Evolutionary conservation across 2,888 invertebrate genomes (phyloP).

Genomic region (Oxycera nigricornis): DNA sequence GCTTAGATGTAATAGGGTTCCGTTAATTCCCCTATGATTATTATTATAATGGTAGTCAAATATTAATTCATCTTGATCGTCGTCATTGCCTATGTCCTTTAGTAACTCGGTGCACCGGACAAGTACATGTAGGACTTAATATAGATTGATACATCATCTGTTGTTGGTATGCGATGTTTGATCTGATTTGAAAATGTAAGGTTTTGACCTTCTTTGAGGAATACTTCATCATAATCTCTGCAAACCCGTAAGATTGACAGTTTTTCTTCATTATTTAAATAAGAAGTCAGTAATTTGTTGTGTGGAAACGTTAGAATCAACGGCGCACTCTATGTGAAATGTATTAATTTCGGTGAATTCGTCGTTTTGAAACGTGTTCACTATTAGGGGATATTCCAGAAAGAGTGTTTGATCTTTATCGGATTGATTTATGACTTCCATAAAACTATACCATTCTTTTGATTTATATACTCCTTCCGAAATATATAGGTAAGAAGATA

Average conservation of each 20-base stretch:
- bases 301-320: no score
- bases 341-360: background rate
- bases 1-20: no score
- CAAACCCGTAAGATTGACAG: background rate
- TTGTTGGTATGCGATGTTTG: background rate
- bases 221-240: conserved; percentile 15
- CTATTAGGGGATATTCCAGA: conserved; percentile 18
- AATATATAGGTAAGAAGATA: background rate
- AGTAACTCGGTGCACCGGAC: no score
- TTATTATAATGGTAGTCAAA: no score
- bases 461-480: background rate
- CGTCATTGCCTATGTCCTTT: no score
- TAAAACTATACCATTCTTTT: background rate
- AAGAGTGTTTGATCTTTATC: background rate
- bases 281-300: no score
- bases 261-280: background rate
- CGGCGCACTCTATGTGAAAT: no score
- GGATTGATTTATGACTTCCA: conserved; percentile 1
- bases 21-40: no score
- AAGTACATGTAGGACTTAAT: background rate
- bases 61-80: no score
- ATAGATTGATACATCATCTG: background rate
- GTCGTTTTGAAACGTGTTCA: background rate
- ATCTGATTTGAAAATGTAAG: background rate
- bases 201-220: conserved; percentile 18